Percentiles rank a stretch among this genome's conserved stretches.
Conservation (phyloP, 35 echinoderm and acorn worm species). For the Hemicentrotus pulcherrimus region DNA sequence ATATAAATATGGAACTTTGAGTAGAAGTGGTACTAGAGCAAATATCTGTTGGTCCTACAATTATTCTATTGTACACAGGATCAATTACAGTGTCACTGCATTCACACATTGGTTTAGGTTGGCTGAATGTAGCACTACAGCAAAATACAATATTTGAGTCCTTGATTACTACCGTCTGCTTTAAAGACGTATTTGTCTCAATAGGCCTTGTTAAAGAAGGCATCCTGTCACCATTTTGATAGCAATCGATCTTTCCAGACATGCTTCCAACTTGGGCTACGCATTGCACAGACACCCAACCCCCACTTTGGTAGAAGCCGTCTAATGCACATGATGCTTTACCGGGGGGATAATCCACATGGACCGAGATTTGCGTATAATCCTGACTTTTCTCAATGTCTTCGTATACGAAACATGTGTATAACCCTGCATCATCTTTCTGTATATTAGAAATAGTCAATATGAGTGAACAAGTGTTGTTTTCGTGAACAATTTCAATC, state of each 20-base stretch:
- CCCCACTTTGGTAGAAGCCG: neutral
- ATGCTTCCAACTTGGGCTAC: neutral
- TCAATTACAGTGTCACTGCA: neutral
- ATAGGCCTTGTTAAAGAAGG: neutral
- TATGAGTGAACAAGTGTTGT: neutral
- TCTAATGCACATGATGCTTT: neutral
- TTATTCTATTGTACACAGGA: neutral
- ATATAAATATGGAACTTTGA: neutral
- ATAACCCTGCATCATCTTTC: neutral
- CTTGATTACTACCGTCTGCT: neutral
- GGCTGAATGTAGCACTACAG: neutral
- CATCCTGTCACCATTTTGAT: neutral
- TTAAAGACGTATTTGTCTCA: neutral
- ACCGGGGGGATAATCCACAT: neutral
- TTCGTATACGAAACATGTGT: neutral
- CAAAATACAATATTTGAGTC: neutral
- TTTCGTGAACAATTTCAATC: neutral
- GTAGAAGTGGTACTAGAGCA: neutral
- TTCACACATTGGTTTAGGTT: neutral
- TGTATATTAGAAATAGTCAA: neutral
- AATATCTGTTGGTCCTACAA: neutral
- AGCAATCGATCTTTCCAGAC: neutral
- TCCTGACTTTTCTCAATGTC: neutral
- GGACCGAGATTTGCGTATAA: neutral
- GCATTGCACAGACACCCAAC: neutral